Base-by-base conservation (phyloP, 2,888 invertebrate species). In the Rosalia funebris region DNA sequence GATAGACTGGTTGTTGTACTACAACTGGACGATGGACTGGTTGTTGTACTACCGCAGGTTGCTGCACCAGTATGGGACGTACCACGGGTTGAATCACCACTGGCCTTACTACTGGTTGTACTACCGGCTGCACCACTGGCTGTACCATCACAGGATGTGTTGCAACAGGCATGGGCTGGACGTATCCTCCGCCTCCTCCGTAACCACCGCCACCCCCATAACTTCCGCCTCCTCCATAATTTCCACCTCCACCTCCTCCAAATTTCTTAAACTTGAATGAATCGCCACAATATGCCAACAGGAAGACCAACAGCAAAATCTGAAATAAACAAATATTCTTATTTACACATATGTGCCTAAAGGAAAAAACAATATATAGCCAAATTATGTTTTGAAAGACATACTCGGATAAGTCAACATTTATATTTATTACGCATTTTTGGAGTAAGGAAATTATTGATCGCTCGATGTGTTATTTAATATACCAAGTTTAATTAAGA, bases 1-100 rank as follows among this genome's bases (percentile, higher is more conserved):
- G 44, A n/a, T 37, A 39, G 10, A 19, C 36, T 17, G 50, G 50
- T 10, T 36, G 37, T 50, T 50, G 16, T 0, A 50, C 37, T 10
- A 50, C 20, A 1, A 50, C 19, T n/a, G 50, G 34, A 11, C 19
- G 17, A 16, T 14, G 15, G 7, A 44, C 20, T 1, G 44, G 44
- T 7, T 12, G 9, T n/a, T 44, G 19, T 5, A 44, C 20, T 1
- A 44, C 20, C 11, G 19, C 20, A 12, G 44, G 44, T 20, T 11
- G 14, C 10, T 15, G 15, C 9, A 41, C 16, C 15, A 41, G n/a
- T n/a, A n/a, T n/a, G n/a, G n/a, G n/a, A n/a, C n/a, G n/a, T n/a
- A n/a, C n/a, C 11, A 44, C 20, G 11, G 44, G 44, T 20, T 11
- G 14, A 16, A 41, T 16, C 9, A 41, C 16, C 15, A 41, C 16